Percentiles rank a stretch among this genome's conserved stretches.
phyloP scores from a whole-genome alignment of 2,113 vertebrate genomes.

The Leptocoma aspasia region DNA sequence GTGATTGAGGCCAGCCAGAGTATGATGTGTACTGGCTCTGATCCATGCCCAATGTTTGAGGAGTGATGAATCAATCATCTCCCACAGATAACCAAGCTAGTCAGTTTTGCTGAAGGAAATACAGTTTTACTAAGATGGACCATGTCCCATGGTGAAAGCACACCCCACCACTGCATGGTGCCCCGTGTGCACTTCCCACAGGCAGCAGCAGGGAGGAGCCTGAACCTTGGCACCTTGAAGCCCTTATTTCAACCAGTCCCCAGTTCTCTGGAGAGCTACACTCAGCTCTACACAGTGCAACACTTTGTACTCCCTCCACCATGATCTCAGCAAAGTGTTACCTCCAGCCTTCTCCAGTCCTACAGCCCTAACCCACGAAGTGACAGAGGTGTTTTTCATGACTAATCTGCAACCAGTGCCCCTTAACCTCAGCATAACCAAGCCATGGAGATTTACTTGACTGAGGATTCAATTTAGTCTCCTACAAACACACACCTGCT shows the following conservation, averaged over 20 bases:
- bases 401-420: background rate
- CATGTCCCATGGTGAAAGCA: background rate
- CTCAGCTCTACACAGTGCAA: background rate
- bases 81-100: background rate
- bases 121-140: background rate
- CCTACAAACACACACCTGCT: background rate
- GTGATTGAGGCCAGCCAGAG: background rate
- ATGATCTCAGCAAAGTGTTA: background rate
- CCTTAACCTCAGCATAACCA: background rate
- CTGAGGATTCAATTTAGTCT: background rate
- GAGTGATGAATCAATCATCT: background rate
- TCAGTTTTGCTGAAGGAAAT: background rate
- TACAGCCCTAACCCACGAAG: background rate
- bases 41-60: fast-evolving
- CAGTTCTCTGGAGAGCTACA: background rate
- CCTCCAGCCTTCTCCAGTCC: background rate
- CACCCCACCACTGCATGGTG: background rate
- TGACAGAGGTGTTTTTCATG: background rate
- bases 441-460: background rate
- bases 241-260: background rate
- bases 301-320: background rate
- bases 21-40: background rate
- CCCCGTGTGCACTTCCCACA: background rate
- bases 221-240: background rate
- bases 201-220: background rate